Base-by-base conservation (phyloP, 2,888 invertebrate genomes). In the Patella ulyssiponensis region DNA sequence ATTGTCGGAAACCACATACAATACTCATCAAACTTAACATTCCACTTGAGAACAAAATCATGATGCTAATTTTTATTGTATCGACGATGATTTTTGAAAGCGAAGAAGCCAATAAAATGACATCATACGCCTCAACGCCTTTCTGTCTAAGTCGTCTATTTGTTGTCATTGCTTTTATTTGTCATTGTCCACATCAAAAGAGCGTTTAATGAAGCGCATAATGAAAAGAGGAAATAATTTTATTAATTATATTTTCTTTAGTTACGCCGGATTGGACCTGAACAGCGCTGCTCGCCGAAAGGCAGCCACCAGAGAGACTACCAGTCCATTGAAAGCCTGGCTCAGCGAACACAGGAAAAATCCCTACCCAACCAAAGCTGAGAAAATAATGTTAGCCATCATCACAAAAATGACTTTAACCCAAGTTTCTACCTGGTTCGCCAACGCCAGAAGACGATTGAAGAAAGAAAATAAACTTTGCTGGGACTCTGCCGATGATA, bases 401-500 rank as follows among this genome's bases (percentile, higher is more conserved):
- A 96, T 97, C 89, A 98, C 97, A 75, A 96, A 97, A 93, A 98
- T 98, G 97, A 97, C 97, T 79, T 92, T 98, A 85, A 98, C 97
- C 33, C 91, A 91, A 83, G 98, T 98, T 82, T 97, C 97, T 79
- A 98, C 97, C 88, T 98, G 98, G 98, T 98, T 98, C 92, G 98
- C 98, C 78, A 98, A 98, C 92, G 98, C 98, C 64, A 93, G 98
- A 83, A 94, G 98, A 87, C 94, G 98, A 74, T 94, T 98, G 87
- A 98, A 98, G 93, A 98, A 98, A 91, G 98, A 98, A 92, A 97
- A 97, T 93, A 98, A 97, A 92, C 96, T 97, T 96, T 97, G 97
- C 82, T 97, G 97, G 97, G 83, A 73, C 58, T 83, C 89, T 77
- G 88, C 87, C 53, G 91, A 90, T 75, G 89, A 90, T 17, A 82